Evolutionary conservation across 2,113 vertebrate genomes (phyloP), one percentile per base, ranked within the genome.

Genomic region (Sorex araneus): DNA sequence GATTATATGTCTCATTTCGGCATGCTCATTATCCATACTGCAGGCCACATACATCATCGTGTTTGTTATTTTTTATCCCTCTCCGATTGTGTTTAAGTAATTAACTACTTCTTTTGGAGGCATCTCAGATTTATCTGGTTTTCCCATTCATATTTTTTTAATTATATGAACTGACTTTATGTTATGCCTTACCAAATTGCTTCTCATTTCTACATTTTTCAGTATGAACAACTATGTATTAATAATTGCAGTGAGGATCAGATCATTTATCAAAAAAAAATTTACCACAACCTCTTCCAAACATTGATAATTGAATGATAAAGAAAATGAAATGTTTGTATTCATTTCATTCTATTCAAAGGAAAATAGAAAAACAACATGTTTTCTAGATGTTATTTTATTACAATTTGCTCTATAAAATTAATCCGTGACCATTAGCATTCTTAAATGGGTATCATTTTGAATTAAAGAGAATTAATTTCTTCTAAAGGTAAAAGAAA

Each of bases 401-500:
- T 84, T 78, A 67, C 84, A 60, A 36, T 84, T 90, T 92, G 28
- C 18, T 87, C 21, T 92, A 19, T 36, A 74, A 45, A 87, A 70
- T 84, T 84, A n/a, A 94, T 57, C 7, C 36, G 21, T 30, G 91
- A 18, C 13, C 76, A 69, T 50, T 86, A 60, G 34, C 27, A 45
- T 89, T 74, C 47, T 89, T 92, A 92, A 67, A 34, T 32, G 69
- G 67, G 77, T 23, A 36, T 32, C 21, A 63, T 77, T 77, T 57
- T 34, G 30, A 47, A 94, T 91, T 40, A 89, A 36, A 91, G 86
- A 25, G 21, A 10, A 70, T 75, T 78, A 94, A 45, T 34, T 92
- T 84, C 32, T 81, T 64, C 19, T 45, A n/a, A 88, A 66, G n/a
- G n/a, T n/a, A n/a, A n/a, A n/a, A n/a, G n/a, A n/a, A n/a, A n/a